Base-by-base conservation (phyloP, 2,888 invertebrate species). In the Polydrusus pterygomalis region DNA sequence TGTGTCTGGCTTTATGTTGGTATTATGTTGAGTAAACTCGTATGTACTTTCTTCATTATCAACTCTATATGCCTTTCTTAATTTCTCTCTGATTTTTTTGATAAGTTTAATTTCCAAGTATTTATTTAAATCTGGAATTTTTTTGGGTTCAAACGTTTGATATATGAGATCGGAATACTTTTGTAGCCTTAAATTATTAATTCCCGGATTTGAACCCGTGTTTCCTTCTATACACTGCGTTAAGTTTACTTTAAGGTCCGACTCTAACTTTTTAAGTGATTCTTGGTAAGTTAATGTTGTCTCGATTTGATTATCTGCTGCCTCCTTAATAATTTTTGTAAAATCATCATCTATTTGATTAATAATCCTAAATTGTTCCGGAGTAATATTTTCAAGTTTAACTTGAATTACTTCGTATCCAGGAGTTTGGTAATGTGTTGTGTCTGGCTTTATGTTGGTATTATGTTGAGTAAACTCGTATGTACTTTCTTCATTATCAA, bases 101-200 rank as follows among this genome's bases (percentile, higher is more conserved):
- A 75, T 54, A 47, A 75, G 25, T 30, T 56, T 71, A 15, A 75
- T 78, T 70, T 72, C 75, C 17, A 78, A 17, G 9, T 75, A 75
- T 30, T 75, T 78, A 49, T 75, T 18, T n/a, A 78, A 56, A 60
- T 78, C 73, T 17, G 64, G 17, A 25, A 78, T 70, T 56, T 72
- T 75, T 15, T 51, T 17, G 6, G 15, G 8, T n/a, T 71, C 51
- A 70, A 78, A 78, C 6, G 69, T 64, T 18, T 49, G 13, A 49
- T 34, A 20, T 45, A 78, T 62, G 8, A 65, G 69, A 47, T 18
- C 49, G 1, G 62, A 69, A 40, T 73, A 78, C 58, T 78, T 49
- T 10, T 56, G 34, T 9, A 75, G 54, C 13, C 20, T 6, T 25
- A n/a, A 0, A 9, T 64, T 17, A 15, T 45, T 51, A 10, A 1